Conservation (phyloP, 2,888 invertebrate species). For the Camptogramma bilineatum region DNA sequence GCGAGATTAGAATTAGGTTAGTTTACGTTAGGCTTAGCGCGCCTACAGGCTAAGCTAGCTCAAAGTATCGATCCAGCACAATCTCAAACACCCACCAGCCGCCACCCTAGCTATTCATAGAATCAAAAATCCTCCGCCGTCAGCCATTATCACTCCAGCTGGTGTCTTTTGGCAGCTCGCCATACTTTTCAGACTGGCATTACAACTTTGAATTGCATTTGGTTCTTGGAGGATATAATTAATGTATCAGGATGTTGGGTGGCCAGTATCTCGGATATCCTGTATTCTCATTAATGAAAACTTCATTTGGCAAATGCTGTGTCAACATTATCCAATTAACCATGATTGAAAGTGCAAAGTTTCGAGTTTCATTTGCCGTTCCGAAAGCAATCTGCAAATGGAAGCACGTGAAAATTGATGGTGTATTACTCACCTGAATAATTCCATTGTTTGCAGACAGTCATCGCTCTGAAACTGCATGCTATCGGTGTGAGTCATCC, state of each 20-base stretch:
- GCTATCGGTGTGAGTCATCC: slow-evolving; percentile 56
- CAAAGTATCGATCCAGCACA: slow-evolving; percentile 25
- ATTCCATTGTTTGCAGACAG: slow-evolving; percentile 35
- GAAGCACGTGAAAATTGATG: slow-evolving; percentile 27
- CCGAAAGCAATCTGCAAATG: slow-evolving; percentile 35
- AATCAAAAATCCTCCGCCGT: slow-evolving; percentile 22
- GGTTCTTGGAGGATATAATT: slow-evolving; percentile 7
- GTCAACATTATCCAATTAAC: slow-evolving; percentile 22
- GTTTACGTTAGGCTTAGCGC: not conserved
- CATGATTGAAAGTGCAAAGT: slow-evolving; percentile 26
- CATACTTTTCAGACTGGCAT: slow-evolving; percentile 17
- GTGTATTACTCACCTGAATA: slow-evolving; percentile 46
- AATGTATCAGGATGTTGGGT: slow-evolving; percentile 18
- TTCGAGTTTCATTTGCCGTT: slow-evolving; percentile 23
- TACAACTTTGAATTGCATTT: slow-evolving; percentile 17
- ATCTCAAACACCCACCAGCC: no score
- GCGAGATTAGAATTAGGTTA: not conserved
- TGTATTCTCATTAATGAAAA: slow-evolving; percentile 19
- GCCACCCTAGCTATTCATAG: slow-evolving; percentile 28
- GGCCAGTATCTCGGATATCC: not conserved
- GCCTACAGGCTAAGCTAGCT: slow-evolving; percentile 10
- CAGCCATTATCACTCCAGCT: slow-evolving; percentile 25
- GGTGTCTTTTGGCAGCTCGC: slow-evolving; percentile 30
- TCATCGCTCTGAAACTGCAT: slow-evolving; percentile 50
- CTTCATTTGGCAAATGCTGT: slow-evolving; percentile 10